phyloP scores from a whole-genome alignment of 1,140 invertebrate genomes.

The Drosophila tristis region DNA sequence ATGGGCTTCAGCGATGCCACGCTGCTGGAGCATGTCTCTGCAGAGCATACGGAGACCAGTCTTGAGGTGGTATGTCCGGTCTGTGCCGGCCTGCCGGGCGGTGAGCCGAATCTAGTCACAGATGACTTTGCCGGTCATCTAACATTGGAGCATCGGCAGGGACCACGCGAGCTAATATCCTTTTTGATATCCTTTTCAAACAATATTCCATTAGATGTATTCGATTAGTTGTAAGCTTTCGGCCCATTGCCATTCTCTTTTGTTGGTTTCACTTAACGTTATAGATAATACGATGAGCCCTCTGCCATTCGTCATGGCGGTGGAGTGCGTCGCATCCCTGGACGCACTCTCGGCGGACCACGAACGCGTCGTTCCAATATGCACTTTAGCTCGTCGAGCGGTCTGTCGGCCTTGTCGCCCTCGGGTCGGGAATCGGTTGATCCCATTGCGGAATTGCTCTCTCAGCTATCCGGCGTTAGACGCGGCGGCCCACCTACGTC shows the following conservation, averaged over 20 bases:
- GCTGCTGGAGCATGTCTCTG: conserved; percentile 95
- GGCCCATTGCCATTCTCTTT: not conserved
- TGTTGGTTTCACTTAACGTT: conserved; percentile 86
- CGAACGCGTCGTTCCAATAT: conserved; percentile 93
- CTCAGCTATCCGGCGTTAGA: conserved; percentile 95
- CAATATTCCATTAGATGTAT: conserved; percentile 11
- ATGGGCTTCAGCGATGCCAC: conserved; percentile 97
- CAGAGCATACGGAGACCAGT: conserved; percentile 84
- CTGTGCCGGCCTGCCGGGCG: conserved; percentile 97
- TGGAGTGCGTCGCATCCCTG: conserved; percentile 93
- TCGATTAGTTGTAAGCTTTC: conserved; percentile 6
- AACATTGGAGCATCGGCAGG: conserved; percentile 95
- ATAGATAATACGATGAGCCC: conserved; percentile 91
- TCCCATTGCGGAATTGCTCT: conserved; percentile 96
- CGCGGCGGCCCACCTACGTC: conserved; percentile 89
- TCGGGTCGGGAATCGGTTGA: conserved; percentile 95
- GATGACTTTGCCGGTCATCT: conserved; percentile 99
- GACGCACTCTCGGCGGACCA: conserved; percentile 90
- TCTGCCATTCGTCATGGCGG: conserved; percentile 91
- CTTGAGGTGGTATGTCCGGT: conserved; percentile 94
- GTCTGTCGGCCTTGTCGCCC: conserved; percentile 91
- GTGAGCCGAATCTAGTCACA: conserved; percentile 98
- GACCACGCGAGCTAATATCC: conserved; percentile 93
- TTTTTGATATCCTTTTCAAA: conserved; percentile 90
- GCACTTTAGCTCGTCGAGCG: conserved; percentile 94